A percentile compares a stretch with the other conserved stretches of the same genome.
phyloP scores from a whole-genome alignment of 1,140 invertebrate species.

The Musca domestica region DNA sequence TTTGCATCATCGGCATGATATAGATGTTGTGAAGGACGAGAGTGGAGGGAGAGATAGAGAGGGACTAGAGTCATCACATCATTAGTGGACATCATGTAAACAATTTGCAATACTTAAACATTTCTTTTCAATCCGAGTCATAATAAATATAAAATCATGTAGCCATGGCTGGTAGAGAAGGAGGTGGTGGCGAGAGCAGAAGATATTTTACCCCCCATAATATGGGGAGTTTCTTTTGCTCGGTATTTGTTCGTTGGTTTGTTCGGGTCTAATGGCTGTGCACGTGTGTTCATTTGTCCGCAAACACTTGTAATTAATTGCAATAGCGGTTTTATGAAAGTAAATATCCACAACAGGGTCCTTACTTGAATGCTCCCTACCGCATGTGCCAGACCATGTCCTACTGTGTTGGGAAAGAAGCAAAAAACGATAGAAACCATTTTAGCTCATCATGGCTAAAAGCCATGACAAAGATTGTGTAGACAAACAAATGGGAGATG shows the following conservation, averaged over 20 bases:
- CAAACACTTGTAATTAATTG: constrained; percentile 53
- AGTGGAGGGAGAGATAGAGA: neutral
- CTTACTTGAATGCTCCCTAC: no score
- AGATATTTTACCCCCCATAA: neutral
- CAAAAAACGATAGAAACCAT: neutral
- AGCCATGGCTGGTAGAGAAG: neutral
- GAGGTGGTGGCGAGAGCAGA: neutral
- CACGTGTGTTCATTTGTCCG: constrained; percentile 48
- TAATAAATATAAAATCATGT: neutral
- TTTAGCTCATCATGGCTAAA: neutral
- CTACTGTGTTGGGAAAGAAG: neutral
- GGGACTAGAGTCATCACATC: neutral
- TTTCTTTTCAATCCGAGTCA: neutral
- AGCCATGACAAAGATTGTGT: neutral
- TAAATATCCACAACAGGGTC: neutral
- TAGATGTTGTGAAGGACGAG: no score
- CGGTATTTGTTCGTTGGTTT: neutral
- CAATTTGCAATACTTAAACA: neutral
- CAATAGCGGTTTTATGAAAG: constrained; percentile 24
- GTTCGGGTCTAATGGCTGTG: neutral
- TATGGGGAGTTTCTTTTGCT: neutral
- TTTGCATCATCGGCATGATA: no score
- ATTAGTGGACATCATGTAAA: constrained; percentile 18
- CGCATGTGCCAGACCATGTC: no score
- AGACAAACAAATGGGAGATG: neutral